These are phyloP conservation scores for Hestina assimilis DNA, from an alignment of 1,140 invertebrate species.

Conservation along the genomic window DNA sequence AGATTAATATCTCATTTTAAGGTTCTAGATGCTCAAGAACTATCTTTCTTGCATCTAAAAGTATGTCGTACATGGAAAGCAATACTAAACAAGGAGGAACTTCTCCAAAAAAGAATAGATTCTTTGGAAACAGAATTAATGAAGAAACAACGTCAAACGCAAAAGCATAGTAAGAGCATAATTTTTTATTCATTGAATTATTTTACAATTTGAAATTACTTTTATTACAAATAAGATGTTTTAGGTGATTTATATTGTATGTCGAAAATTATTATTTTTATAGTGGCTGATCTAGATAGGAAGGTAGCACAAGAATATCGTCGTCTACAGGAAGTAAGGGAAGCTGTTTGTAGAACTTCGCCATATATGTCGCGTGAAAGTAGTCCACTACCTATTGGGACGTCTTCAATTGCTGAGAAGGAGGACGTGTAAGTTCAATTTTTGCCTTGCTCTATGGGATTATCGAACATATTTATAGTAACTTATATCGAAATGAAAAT, in stretches of 20 bases:
- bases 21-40: conserved; percentile 55
- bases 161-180: conserved; percentile 55
- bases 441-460: no score
- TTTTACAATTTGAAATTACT: no score
- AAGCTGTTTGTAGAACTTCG: conserved; percentile 46
- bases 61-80: conserved; percentile 66
- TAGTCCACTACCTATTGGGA: conserved; percentile 11
- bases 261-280: conserved; percentile 3
- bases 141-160: conserved; percentile 51
- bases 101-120: conserved; percentile 51
- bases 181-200: conserved; percentile 2
- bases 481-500: no score
- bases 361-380: conserved; percentile 15
- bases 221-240: no score
- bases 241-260: no score
- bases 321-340: conserved; percentile 53
- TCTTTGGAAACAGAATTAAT: conserved; percentile 54
- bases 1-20: conserved; percentile 32
- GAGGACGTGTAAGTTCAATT: conserved; percentile 24
- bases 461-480: no score
- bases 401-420: conserved; percentile 8
- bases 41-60: conserved; percentile 67
- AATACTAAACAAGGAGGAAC: conserved; percentile 56
- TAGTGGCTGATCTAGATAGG: conserved; percentile 58
- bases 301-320: conserved; percentile 58